These are phyloP conservation scores for Hetaerina americana DNA, from an alignment of 1,140 invertebrate genomes.

Conservation along the genomic window DNA sequence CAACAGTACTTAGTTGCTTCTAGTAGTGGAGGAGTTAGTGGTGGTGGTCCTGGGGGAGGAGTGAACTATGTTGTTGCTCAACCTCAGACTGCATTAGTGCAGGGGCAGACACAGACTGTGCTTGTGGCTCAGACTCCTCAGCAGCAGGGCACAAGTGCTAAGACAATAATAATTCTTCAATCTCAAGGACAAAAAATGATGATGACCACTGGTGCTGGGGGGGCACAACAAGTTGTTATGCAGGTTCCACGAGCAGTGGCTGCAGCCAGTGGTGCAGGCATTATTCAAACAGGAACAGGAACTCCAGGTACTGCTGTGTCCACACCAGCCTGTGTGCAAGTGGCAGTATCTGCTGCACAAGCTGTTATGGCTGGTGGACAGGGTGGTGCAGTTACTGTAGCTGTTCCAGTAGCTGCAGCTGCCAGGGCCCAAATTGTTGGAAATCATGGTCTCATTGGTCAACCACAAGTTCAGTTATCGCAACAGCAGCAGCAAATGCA, in stretches of 20 bases:
- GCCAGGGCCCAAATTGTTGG: not conserved
- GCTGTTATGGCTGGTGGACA: not conserved
- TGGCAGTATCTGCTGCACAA: not conserved
- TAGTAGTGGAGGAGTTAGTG: conserved; percentile 29
- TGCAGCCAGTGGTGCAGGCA: not conserved
- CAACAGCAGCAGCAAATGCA: conserved; percentile 13
- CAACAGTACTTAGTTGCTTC: conserved; percentile 37
- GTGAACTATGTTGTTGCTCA: conserved; percentile 47
- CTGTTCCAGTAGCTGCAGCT: not conserved
- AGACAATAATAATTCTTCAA: conserved; percentile 59
- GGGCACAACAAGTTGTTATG: conserved; percentile 49
- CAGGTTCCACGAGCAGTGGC: not conserved
- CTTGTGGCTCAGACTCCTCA: conserved; percentile 45
- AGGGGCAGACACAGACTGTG: conserved; percentile 45
- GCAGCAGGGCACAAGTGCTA: conserved; percentile 45
- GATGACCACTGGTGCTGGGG: conserved; percentile 35
- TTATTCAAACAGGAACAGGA: not conserved
- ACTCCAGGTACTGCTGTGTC: not conserved
- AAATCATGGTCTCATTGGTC: not conserved
- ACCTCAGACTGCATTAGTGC: conserved; percentile 40
- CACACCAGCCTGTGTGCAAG: not conserved
- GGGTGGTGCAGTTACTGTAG: not conserved
- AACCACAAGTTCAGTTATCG: not conserved
- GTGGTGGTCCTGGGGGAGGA: conserved; percentile 23
- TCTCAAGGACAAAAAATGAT: conserved; percentile 47